phyloP scores from a whole-genome alignment of 2,888 invertebrate species.

The Tenthredo livida region DNA sequence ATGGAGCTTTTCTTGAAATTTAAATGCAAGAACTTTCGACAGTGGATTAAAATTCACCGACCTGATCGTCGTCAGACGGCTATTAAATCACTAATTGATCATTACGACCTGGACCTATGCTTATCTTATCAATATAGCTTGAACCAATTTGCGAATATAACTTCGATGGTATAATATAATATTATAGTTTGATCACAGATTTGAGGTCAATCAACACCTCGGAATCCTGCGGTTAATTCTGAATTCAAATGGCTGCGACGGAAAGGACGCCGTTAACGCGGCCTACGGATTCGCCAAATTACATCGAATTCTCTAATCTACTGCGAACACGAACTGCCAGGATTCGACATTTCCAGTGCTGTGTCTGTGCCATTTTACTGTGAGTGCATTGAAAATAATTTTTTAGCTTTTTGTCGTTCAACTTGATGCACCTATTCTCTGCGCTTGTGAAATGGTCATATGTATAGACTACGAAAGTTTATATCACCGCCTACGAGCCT shows the following conservation, averaged over 20 bases:
- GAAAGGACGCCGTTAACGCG: conserved; percentile 80
- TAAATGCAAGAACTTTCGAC: not conserved
- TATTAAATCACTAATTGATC: not conserved
- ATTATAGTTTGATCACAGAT: conserved; percentile 20
- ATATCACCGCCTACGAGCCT: not conserved
- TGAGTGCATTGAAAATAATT: conserved; percentile 78
- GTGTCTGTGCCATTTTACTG: conserved; percentile 85
- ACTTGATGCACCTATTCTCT: conserved; percentile 31
- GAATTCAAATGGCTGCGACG: conserved; percentile 69
- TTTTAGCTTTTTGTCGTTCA: conserved; percentile 42
- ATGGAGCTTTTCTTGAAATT: not conserved
- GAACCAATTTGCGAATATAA: not conserved
- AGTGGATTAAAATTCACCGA: not conserved
- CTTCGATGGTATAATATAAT: conserved; percentile 5
- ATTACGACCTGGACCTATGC: not conserved
- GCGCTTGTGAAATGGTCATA: not conserved
- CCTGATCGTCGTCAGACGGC: not conserved
- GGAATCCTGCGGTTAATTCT: not conserved
- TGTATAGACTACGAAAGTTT: conserved; percentile 13
- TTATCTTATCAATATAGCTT: not conserved
- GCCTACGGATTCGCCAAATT: conserved; percentile 75
- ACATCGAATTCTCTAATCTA: conserved; percentile 79
- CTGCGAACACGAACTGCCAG: conserved; percentile 77
- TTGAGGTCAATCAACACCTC: conserved; percentile 5
- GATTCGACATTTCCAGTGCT: conserved; percentile 85